phyloP scores from a whole-genome alignment of 2,888 invertebrate species.

The Aphodius granarius region DNA sequence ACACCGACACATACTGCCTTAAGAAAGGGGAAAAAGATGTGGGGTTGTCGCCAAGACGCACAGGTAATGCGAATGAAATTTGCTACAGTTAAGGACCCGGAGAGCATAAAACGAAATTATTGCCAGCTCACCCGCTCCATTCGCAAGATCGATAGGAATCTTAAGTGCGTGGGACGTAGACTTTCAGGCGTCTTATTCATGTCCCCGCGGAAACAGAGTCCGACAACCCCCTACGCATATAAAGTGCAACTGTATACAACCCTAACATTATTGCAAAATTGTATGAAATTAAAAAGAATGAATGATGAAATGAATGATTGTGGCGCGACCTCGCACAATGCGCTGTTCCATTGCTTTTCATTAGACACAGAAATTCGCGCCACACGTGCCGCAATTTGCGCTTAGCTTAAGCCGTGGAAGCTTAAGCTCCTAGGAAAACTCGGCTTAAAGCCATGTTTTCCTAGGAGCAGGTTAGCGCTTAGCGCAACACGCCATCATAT shows the following conservation, averaged over 20 bases:
- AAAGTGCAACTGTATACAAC: background rate
- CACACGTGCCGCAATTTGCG: no score
- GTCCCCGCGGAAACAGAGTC: background rate
- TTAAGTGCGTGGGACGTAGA: slow-evolving; percentile 35
- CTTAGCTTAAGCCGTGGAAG: no score
- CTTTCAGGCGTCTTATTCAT: slow-evolving; percentile 36
- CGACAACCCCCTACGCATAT: background rate
- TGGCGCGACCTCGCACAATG: no score
- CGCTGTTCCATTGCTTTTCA: no score
- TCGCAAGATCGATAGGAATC: slow-evolving; percentile 38
- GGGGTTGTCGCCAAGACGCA: background rate
- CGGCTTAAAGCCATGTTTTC: no score
- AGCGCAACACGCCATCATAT: no score
- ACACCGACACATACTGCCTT: background rate
- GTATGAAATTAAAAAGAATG: no score
- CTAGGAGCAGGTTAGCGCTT: no score
- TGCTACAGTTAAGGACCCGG: background rate
- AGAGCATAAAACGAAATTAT: slow-evolving; percentile 17
- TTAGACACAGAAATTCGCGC: no score
- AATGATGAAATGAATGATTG: no score
- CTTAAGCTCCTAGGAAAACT: no score
- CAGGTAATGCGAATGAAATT: background rate
- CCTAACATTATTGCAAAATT: background rate
- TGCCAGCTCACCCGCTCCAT: slow-evolving; percentile 30
- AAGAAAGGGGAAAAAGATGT: background rate